Base-by-base conservation (phyloP, 2,888 invertebrate genomes). In the Adela reaumurella region DNA sequence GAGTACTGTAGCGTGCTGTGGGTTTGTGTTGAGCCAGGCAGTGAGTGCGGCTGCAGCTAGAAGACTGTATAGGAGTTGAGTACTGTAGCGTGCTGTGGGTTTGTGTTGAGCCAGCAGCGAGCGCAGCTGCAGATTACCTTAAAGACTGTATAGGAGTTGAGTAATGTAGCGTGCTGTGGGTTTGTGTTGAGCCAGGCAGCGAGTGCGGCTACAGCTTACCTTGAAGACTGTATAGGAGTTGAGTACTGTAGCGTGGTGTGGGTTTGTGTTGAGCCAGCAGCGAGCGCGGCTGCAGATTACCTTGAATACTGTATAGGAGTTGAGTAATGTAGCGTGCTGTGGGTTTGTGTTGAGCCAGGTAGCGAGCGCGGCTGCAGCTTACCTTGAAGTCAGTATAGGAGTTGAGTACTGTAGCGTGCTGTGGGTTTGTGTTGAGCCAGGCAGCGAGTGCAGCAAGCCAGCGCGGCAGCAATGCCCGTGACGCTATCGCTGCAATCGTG, bases 211-310 rank as follows among this genome's bases (percentile, higher is more conserved):
- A 3, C 14, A 14, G 29, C 46, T 43, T 51, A 78, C 78, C 76
- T 46, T 46, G 17, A 46, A 46, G 16, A 29, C 14, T 17, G 46
- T 16, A 28, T 46, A 46, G 0, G 74, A 69, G 54, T 60, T 86
- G 0, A 92, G 90, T 19, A 97, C 90, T 70, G 97, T 93, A 20
- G 90, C 88, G 64, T 91, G 95, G 62, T 94, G 90, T 0, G 95
- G 95, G 57, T 87, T 84, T 57, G 93, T 90, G 73, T 92, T 93
- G 45, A 99, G 82, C 98, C 98, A 99, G 48, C 90, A 94, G 81
- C 94, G 94, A 95, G 61, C 93, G 89, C 0, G 97, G 97, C 63
- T 99, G 93, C 78, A 99, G 29, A 28, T 24, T 17, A n/a, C 8
- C 14, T 11, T 11, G 8, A 29, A 29, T 11, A 29, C 29, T 11